Percentiles rank a stretch among this genome's conserved stretches.
These are phyloP conservation scores for Nesidiocoris tenuis DNA, from an alignment of 2,888 invertebrate genomes.

Conservation along the genomic window DNA sequence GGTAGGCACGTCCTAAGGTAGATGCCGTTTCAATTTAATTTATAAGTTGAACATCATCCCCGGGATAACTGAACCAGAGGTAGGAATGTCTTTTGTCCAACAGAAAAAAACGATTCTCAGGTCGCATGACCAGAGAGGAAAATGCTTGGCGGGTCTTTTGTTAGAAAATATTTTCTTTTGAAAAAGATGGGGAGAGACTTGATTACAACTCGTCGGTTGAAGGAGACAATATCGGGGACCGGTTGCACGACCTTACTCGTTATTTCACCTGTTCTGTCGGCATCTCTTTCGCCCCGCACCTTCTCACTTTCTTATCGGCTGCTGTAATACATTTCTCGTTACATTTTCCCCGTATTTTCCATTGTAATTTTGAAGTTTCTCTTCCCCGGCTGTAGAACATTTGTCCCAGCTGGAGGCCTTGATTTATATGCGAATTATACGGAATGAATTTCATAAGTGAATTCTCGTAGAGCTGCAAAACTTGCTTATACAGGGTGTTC, in stretches of 20 bases:
- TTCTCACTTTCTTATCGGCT: background rate
- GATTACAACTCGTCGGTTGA: background rate
- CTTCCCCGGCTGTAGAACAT: no score
- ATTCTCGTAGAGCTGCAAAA: no score
- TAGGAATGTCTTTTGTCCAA: background rate
- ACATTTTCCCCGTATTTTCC: no score
- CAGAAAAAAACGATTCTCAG: background rate
- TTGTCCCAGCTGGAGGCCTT: background rate
- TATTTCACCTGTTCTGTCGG: background rate
- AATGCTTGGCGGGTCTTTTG: constrained; percentile 6
- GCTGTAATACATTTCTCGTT: background rate
- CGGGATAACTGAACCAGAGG: background rate
- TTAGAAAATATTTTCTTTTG: constrained; percentile 19
- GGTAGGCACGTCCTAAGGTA: no score
- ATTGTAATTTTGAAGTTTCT: no score
- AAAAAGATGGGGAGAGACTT: constrained; percentile 8
- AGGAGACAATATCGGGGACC: background rate
- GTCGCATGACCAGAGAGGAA: constrained; percentile 15
- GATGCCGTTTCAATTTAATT: background rate
- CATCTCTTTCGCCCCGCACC: no score
- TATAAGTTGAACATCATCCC: background rate
- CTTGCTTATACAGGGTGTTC: no score
- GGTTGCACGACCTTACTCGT: background rate
- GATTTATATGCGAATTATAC: no score
- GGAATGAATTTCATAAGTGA: no score